These are phyloP conservation scores for Cotesia congregata DNA, from an alignment of 2,888 invertebrate species.

Conservation along the genomic window DNA sequence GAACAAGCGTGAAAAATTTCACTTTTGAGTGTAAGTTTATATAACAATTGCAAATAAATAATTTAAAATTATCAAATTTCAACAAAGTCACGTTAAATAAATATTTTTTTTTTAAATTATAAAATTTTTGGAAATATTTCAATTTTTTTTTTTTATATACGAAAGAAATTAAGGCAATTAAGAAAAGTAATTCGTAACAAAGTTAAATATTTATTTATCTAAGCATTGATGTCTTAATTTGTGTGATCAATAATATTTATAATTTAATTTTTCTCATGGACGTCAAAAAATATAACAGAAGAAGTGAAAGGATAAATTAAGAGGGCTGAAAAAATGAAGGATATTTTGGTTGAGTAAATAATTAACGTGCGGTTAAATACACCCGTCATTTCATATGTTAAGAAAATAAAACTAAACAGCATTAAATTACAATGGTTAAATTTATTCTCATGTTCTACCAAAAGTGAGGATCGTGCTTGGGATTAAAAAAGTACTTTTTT, in stretches of 20 bases:
- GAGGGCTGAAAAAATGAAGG: neutral
- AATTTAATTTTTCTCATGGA: too few species aligned
- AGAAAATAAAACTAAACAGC: slow-evolving; percentile 2
- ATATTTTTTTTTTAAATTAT: too few species aligned
- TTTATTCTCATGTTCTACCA: neutral
- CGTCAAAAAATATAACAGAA: neutral
- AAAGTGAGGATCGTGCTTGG: neutral
- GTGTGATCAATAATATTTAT: too few species aligned
- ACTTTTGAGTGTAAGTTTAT: too few species aligned
- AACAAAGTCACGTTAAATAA: too few species aligned
- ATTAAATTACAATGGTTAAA: slow-evolving; percentile 4
- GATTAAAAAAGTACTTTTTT: neutral
- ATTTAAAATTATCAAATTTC: too few species aligned
- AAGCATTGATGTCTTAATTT: too few species aligned
- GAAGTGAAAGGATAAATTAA: neutral
- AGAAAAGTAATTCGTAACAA: too few species aligned
- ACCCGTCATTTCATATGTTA: slow-evolving; percentile 14
- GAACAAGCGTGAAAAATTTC: neutral
- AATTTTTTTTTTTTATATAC: neutral
- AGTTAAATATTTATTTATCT: too few species aligned
- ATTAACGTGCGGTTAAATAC: slow-evolving; percentile 23
- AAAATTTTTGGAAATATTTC: too few species aligned
- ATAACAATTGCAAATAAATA: too few species aligned
- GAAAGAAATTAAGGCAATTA: neutral
- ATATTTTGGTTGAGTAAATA: slow-evolving; percentile 30